phyloP scores from a whole-genome alignment of 1,140 invertebrate genomes.

The Drosophila murphyi region DNA sequence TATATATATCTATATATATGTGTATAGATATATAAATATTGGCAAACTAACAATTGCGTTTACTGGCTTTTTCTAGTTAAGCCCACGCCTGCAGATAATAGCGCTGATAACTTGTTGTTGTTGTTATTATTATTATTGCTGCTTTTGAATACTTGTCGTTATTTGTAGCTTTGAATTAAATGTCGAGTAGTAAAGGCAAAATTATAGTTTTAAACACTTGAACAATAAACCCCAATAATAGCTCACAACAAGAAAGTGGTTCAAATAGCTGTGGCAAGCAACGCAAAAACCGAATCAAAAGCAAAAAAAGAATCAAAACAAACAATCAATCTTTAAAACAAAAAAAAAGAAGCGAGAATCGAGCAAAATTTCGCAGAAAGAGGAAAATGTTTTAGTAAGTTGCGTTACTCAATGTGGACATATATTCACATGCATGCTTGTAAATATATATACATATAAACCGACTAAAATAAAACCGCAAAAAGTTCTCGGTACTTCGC shows the following conservation, averaged over 20 bases:
- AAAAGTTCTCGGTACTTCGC: constrained; percentile 8
- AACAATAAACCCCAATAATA: constrained; percentile 4
- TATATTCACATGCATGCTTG: neutral
- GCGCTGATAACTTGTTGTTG: neutral
- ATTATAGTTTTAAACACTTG: constrained; percentile 25
- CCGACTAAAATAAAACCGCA: constrained; percentile 15
- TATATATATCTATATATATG: neutral
- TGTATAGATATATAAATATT: neutral
- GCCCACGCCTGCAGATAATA: neutral
- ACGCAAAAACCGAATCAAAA: neutral
- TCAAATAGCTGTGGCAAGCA: neutral
- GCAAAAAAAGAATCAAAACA: neutral
- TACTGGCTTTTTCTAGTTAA: neutral
- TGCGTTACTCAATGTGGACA: constrained; percentile 3
- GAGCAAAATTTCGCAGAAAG: neutral
- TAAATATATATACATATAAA: neutral
- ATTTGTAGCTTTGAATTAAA: constrained; percentile 13
- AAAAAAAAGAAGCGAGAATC: constrained; percentile 3
- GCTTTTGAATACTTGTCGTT: neutral
- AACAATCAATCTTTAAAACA: neutral
- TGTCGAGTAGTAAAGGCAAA: constrained; percentile 36
- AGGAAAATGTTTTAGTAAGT: constrained; percentile 67
- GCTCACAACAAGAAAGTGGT: constrained; percentile 18
- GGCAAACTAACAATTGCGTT: neutral
- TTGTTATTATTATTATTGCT: neutral